Evolutionary conservation across 1,140 invertebrate species (phyloP), one percentile per base, ranked within the genome.

Genomic region (Frieseomelitta varia): DNA sequence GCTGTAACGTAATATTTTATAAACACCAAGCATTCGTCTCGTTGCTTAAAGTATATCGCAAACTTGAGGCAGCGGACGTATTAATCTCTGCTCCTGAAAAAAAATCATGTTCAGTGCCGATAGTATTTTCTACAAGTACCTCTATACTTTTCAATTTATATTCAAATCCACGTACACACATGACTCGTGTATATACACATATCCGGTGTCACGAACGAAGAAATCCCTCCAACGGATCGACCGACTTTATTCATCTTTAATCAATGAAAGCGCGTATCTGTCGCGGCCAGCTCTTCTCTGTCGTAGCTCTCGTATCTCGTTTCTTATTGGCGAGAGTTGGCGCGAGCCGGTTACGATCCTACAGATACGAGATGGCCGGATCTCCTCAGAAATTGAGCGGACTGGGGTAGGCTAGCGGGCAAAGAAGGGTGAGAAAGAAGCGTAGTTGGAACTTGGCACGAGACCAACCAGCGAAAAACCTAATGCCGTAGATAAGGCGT

Each of bases 401-500:
- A 21, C 39, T 0, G 14, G 8, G 30, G n/a, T n/a, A n/a, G n/a
- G n/a, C n/a, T n/a, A 61, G 6, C n/a, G 4, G 19, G 6, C 24
- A 10, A 47, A 47, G 39, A 47, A 55, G 34, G 61, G 24, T 27
- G 58, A 67, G 80, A 67, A 76, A 77, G 81, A 77, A 47, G 17
- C 17, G 34, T 68, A 24, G 61, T 51, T 19, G 58, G 11, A 47
- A 53, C 15, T 73, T 69, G 73, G 63, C 80, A 27, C 27, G 47
- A 34, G 19, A 14, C 74, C 74, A 69, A 61, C 0, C 39, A 8
- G 39, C 14, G 2, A 34, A 58, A 47, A 73, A 24, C 17, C n/a
- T 21, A 51, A 34, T 53, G n/a, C n/a, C 47, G 8, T 53, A 81
- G 58, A 65, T 81, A 69, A 77, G 53, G n/a, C 53, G n/a, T 61